Conservation (phyloP, 2,888 invertebrate species). For the Altica lythri region DNA sequence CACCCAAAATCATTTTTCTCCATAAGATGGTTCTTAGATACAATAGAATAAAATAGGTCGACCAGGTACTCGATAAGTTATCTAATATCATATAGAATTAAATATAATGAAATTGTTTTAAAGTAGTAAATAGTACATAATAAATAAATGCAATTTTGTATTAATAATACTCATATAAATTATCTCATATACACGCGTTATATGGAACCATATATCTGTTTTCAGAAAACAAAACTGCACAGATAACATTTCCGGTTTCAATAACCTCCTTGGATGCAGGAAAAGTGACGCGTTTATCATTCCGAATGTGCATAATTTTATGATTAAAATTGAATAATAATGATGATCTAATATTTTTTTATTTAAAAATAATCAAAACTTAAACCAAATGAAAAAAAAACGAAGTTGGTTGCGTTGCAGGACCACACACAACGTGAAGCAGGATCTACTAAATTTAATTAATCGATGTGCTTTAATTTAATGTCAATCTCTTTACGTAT, state of each 20-base stretch:
- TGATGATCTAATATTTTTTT: neutral
- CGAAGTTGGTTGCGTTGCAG: too few species aligned
- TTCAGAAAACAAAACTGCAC: constrained; percentile 54
- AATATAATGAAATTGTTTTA: too few species aligned
- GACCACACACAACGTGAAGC: too few species aligned
- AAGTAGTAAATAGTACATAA: neutral
- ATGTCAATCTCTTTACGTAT: too few species aligned
- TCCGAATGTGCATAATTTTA: constrained; percentile 19
- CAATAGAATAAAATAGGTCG: too few species aligned
- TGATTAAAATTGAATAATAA: constrained; percentile 13
- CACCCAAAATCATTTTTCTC: too few species aligned
- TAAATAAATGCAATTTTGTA: constrained; percentile 5
- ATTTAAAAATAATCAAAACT: neutral
- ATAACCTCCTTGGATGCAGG: constrained; percentile 53
- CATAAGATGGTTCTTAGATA: too few species aligned
- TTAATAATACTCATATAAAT: constrained; percentile 10
- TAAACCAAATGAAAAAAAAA: too few species aligned
- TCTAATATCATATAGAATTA: too few species aligned
- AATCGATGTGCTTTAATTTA: too few species aligned
- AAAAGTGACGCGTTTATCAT: constrained; percentile 40
- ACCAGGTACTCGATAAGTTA: too few species aligned
- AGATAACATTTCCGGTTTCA: constrained; percentile 55
- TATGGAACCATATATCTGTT: constrained; percentile 42
- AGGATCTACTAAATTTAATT: too few species aligned
- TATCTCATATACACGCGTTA: constrained; percentile 42